phyloP scores from a whole-genome alignment of 2,797 vertebrate genomes.

The Smutsia temminckii region DNA sequence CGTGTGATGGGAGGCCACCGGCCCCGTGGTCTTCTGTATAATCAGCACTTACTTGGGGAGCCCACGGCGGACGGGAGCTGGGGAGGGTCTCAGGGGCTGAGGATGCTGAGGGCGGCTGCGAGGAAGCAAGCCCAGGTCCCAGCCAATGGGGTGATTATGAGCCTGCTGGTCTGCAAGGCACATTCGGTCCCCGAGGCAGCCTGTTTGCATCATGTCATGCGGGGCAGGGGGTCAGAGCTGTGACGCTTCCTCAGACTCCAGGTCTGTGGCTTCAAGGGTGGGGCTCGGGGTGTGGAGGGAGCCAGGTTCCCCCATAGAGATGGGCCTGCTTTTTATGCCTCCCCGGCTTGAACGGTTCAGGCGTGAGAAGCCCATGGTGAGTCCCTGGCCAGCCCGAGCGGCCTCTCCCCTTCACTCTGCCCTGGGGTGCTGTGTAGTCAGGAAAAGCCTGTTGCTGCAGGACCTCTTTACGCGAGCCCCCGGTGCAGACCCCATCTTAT shows the following conservation, averaged over 20 bases:
- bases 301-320: background rate
- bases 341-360: background rate
- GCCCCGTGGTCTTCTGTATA: background rate
- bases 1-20: background rate
- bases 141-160: background rate
- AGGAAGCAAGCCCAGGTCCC: background rate
- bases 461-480: background rate
- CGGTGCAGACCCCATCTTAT: background rate
- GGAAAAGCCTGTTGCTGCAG: background rate
- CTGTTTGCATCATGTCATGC: background rate
- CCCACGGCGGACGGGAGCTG: background rate
- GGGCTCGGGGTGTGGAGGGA: fast-evolving
- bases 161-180: background rate
- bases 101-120: background rate
- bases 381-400: background rate
- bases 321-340: background rate
- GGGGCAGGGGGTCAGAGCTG: background rate
- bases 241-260: background rate
- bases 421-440: background rate
- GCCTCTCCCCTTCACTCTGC: background rate
- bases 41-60: background rate
- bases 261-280: background rate
- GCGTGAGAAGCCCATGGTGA: background rate
- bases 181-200: background rate
- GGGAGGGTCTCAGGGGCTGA: background rate